Conservation (phyloP, 2,888 invertebrate species). For the Pyrrhosoma nymphula region DNA sequence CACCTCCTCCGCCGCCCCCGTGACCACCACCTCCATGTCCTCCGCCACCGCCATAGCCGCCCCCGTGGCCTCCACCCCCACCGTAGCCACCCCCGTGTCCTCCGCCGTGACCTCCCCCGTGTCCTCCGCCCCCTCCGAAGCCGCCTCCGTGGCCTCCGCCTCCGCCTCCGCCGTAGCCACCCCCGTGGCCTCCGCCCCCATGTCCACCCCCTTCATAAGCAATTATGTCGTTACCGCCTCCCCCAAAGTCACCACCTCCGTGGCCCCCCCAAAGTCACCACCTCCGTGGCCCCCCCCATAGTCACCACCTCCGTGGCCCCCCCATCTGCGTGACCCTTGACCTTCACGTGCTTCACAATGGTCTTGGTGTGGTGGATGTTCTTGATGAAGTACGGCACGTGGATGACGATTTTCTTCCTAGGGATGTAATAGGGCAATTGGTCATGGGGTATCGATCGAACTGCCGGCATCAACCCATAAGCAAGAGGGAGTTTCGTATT, state of each 20-base stretch:
- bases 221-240: neutral
- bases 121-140: neutral
- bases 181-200: neutral
- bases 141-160: neutral
- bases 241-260: neutral
- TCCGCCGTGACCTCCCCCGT: neutral
- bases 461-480: no score
- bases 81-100: neutral
- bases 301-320: constrained; percentile 75
- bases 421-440: neutral
- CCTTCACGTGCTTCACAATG: constrained; percentile 85
- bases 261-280: constrained; percentile 76
- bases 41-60: neutral
- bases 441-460: no score
- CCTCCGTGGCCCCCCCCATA: constrained; percentile 76
- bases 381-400: constrained; percentile 88
- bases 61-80: neutral
- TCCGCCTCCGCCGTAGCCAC: neutral
- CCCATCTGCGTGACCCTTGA: constrained; percentile 79
- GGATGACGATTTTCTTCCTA: constrained; percentile 81
- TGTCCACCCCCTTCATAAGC: neutral
- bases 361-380: constrained; percentile 89
- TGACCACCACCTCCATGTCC: neutral
- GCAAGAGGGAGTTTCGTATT: no score
- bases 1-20: neutral